Base-by-base conservation (phyloP, 2,113 vertebrate genomes). In the Phasianus colchicus region DNA sequence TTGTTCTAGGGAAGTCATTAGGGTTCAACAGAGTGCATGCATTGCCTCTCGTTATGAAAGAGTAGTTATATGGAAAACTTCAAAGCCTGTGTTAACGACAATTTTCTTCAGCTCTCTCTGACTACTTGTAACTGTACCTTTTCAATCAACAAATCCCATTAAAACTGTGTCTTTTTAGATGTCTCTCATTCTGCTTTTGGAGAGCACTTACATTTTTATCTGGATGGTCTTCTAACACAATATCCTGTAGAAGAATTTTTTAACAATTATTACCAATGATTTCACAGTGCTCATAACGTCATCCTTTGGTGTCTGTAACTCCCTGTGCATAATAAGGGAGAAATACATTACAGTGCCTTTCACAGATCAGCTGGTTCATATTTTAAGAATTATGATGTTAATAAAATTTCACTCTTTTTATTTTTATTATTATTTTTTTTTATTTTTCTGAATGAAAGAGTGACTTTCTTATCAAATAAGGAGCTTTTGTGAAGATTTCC, bases 91-190 rank as follows among this genome's bases (percentile, higher is more conserved):
- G 47, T 11, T 57, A 47, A 30, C 25, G 42, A 54, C 48, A 36
- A 17, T 70, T 80, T 21, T 13, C 13, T 10, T 79, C 47, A 58
- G 1, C 5, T 18, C 9, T 12, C 11, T 70, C 13, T 73, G n/a
- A 58, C 11, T 83, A 3, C 24, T 74, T n/a, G 7, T 63, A 77
- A 32, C 34, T 83, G n/a, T 45, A 27, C 5, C 7, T 82, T 84
- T 87, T 65, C 42, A 11, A 55, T 71, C 29, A 67, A 58, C 7
- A 0, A 76, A 38, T 57, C 73, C 34, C 10, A 11, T 25, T 63
- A 54, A 73, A 75, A 29, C 1, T 0, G 0, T 32, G 14, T 8
- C 20, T 70, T 85, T 70, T 63, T 22, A 50, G 17, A 25, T 85
- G 7, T 13, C 19, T 58, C 25, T 45, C 1, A 0, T 70, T 9